Conservation (phyloP, 2,888 invertebrate species). For the Ichneumon xanthorius region DNA sequence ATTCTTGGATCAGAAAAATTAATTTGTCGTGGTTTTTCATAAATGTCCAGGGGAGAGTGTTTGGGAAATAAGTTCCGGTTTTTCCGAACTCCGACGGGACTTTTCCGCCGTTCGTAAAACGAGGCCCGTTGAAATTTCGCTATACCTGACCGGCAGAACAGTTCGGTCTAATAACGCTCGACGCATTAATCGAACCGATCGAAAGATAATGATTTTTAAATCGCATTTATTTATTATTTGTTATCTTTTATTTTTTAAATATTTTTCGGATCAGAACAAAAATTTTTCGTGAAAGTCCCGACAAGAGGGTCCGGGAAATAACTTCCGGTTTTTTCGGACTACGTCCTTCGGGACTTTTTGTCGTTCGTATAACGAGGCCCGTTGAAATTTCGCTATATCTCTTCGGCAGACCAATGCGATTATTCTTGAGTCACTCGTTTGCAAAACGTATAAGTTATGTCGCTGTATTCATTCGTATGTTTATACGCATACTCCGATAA, state of each 20-base stretch:
- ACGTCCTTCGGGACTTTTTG: neutral
- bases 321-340: too few relatives aligned
- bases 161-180: slow-evolving; percentile 33
- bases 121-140: too few relatives aligned
- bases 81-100: slow-evolving; percentile 12
- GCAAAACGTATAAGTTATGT: too few relatives aligned
- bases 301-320: too few relatives aligned
- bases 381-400: neutral
- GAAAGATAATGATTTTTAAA: neutral
- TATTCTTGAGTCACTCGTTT: too few relatives aligned
- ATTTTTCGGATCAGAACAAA: neutral
- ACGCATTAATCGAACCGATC: slow-evolving; percentile 21
- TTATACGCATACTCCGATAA: too few relatives aligned
- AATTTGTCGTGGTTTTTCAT: neutral
- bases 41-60: slow-evolving; percentile 13
- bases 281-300: too few relatives aligned
- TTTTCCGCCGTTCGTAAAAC: too few relatives aligned
- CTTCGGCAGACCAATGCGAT: neutral
- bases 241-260: neutral
- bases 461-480: too few relatives aligned
- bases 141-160: slow-evolving; percentile 2
- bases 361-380: too few relatives aligned
- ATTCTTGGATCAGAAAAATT: neutral
- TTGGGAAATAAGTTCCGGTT: slow-evolving; percentile 21
- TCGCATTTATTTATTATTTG: neutral